phyloP scores from a whole-genome alignment of 37 sponge, comb jelly and placozoan species.

The Spongia lamella region DNA sequence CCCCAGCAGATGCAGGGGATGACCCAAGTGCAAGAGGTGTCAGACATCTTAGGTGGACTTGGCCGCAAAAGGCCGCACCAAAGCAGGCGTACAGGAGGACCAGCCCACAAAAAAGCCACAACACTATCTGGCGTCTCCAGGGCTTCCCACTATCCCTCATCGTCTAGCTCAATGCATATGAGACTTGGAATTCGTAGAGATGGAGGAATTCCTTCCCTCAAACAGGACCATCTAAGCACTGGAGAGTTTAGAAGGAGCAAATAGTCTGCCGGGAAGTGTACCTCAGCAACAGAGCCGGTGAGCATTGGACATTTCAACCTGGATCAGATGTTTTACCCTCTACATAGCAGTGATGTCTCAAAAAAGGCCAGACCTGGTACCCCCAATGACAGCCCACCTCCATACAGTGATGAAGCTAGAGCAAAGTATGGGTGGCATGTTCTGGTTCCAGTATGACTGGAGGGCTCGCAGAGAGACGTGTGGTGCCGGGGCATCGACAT shows the following conservation, averaged over 20 bases:
- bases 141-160: slow-evolving; percentile 5
- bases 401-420: not conserved
- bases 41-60: too few species aligned
- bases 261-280: not conserved
- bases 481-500: not conserved
- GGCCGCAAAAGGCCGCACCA: too few species aligned
- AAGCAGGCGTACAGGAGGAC: too few species aligned
- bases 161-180: not conserved
- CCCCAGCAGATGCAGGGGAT: too few species aligned
- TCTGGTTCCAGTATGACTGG: slow-evolving; percentile 4
- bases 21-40: too few species aligned
- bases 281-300: not conserved
- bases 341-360: slow-evolving; percentile 10
- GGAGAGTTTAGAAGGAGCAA: not conserved
- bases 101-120: too few species aligned
- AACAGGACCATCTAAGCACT: not conserved
- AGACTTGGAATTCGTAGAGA: slow-evolving; percentile 5
- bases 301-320: not conserved
- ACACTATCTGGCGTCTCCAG: not conserved
- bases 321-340: slow-evolving; percentile 4
- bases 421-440: not conserved
- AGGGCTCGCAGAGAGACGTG: not conserved
- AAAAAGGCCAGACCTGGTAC: not conserved
- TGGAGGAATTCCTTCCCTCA: slow-evolving; percentile 8
- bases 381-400: slow-evolving; percentile 3